phyloP scores from a whole-genome alignment of 2,888 invertebrate genomes.

The Heliconius sara region DNA sequence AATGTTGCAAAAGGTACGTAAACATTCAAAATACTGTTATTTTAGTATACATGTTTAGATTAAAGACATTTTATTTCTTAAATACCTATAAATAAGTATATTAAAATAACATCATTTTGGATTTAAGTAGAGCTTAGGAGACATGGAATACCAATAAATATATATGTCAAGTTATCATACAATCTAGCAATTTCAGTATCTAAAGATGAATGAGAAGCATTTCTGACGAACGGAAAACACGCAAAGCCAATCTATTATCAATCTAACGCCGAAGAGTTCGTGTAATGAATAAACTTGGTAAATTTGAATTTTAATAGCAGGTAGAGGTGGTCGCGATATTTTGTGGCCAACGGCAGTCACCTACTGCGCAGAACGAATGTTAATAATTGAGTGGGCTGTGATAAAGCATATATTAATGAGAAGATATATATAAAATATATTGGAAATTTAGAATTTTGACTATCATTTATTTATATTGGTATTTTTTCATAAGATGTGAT shows the following conservation, averaged over 20 bases:
- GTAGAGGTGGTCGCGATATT: constrained; percentile 32
- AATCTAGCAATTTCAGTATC: background rate
- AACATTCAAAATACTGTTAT: background rate
- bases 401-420: background rate
- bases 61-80: background rate
- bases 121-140: background rate
- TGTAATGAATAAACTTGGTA: constrained; percentile 32
- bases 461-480: background rate
- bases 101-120: background rate
- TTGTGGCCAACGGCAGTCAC: constrained; percentile 31
- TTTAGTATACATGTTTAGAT: background rate
- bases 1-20: too few relatives aligned
- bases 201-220: background rate
- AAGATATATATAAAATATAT: background rate
- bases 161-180: background rate
- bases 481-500: background rate
- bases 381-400: constrained; percentile 14
- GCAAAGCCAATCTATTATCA: constrained; percentile 32
- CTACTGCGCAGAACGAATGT: constrained; percentile 25
- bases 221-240: constrained; percentile 25
- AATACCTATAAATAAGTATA: too few relatives aligned
- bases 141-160: background rate
- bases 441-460: background rate
- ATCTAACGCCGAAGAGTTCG: constrained; percentile 28
- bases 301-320: constrained; percentile 37